phyloP scores from a whole-genome alignment of 1,140 invertebrate species.

The Bombus ignitus region DNA sequence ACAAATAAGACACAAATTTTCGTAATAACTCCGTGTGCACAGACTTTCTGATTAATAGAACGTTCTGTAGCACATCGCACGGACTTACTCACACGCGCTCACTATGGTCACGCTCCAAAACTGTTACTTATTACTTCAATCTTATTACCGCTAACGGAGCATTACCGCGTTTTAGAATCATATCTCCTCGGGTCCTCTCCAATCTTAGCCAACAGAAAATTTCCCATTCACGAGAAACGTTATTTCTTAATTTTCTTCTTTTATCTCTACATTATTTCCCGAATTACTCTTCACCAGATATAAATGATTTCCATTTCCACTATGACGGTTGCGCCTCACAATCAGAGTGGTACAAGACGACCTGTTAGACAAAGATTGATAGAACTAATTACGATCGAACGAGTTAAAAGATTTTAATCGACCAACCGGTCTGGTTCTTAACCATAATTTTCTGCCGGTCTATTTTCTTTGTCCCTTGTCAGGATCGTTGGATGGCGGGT shows the following conservation, averaged over 20 bases:
- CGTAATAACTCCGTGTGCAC: conserved; percentile 13
- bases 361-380: conserved; percentile 7
- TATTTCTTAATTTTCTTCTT: no score
- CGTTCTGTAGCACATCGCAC: conserved; percentile 49
- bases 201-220: background rate
- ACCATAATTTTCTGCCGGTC: conserved; percentile 12
- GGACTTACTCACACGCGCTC: conserved; percentile 51
- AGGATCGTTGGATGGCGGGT: background rate
- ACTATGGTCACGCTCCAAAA: conserved; percentile 80
- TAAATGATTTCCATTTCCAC: no score
- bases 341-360: no score
- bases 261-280: background rate
- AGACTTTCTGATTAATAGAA: conserved; percentile 59
- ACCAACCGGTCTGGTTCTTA: conserved; percentile 9
- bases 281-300: background rate
- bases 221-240: background rate
- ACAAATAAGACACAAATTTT: conserved; percentile 3
- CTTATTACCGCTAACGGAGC: conserved; percentile 76
- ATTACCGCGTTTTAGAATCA: conserved; percentile 66
- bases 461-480: background rate
- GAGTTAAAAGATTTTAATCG: conserved; percentile 38
- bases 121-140: conserved; percentile 79
- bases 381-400: conserved; percentile 20
- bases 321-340: no score
- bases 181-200: conserved; percentile 42